Percentiles rank a stretch among this genome's conserved stretches.
phyloP scores from a whole-genome alignment of 2,797 vertebrate species.

The Merluccius polli region DNA sequence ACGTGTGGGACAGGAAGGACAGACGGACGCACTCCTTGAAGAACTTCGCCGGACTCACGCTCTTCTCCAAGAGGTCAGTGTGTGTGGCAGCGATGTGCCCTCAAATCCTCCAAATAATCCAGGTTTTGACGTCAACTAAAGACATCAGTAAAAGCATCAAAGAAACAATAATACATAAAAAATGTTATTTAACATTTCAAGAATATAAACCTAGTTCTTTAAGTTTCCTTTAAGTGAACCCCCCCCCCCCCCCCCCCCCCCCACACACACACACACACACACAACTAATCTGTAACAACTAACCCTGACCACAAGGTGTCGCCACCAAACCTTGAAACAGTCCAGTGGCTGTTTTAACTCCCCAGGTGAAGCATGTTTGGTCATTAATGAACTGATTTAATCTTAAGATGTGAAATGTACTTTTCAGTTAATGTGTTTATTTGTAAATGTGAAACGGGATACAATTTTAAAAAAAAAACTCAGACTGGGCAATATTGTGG shows the following conservation, averaged over 20 bases:
- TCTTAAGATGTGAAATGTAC: neutral
- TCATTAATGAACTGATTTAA: neutral
- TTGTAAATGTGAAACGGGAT: neutral
- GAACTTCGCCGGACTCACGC: constrained; percentile 5
- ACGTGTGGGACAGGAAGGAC: neutral
- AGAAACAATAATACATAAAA: too few relatives aligned
- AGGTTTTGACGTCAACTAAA: too few relatives aligned
- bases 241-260: too few relatives aligned
- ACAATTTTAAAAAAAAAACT: too few relatives aligned
- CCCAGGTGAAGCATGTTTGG: too few relatives aligned
- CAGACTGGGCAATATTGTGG: too few relatives aligned
- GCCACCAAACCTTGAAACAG: neutral
- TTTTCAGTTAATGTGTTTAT: neutral
- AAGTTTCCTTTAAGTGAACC: too few relatives aligned
- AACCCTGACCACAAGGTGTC: neutral
- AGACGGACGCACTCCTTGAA: neutral
- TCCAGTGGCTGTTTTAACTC: neutral
- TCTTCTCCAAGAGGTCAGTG: constrained; percentile 3
- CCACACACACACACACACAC: too few relatives aligned
- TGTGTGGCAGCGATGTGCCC: neutral
- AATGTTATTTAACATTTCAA: neutral
- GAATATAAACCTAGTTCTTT: too few relatives aligned
- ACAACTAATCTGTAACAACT: neutral
- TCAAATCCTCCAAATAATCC: neutral
- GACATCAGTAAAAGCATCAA: too few relatives aligned